These are phyloP conservation scores for Acronicta aceris DNA, from an alignment of 2,888 invertebrate genomes.

Conservation along the genomic window DNA sequence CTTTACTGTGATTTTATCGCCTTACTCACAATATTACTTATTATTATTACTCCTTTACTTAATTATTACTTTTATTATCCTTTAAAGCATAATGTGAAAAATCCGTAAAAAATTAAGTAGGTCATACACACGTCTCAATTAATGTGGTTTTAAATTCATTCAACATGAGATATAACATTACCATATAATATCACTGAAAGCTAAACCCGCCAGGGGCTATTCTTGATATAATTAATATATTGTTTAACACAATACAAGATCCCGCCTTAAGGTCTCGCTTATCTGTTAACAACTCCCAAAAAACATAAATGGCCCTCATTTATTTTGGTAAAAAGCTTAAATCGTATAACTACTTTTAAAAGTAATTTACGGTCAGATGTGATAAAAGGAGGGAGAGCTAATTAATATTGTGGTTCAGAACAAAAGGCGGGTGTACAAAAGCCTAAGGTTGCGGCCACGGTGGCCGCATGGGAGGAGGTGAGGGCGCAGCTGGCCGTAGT, in stretches of 20 bases:
- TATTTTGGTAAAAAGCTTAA: slow-evolving; percentile 44
- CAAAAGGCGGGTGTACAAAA: slow-evolving; percentile 61
- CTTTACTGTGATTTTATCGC: too few relatives aligned
- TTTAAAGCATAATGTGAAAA: too few relatives aligned
- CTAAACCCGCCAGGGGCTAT: not conserved
- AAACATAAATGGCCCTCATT: slow-evolving; percentile 44
- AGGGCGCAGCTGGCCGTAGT: slow-evolving; percentile 90
- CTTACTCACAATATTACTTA: too few relatives aligned
- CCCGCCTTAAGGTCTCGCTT: slow-evolving; percentile 30
- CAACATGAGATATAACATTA: too few relatives aligned
- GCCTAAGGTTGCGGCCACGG: slow-evolving; percentile 50
- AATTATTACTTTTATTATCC: too few relatives aligned
- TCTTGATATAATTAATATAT: not conserved
- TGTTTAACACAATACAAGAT: slow-evolving; percentile 5
- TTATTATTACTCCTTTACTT: too few relatives aligned
- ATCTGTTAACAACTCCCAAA: slow-evolving; percentile 41
- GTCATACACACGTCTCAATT: too few relatives aligned
- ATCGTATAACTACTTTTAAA: slow-evolving; percentile 50
- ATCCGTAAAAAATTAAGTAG: too few relatives aligned
- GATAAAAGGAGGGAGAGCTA: slow-evolving; percentile 57
- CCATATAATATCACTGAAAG: not conserved
- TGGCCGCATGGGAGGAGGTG: slow-evolving; percentile 90
- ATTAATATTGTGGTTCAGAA: slow-evolving; percentile 58
- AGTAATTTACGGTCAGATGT: slow-evolving; percentile 58
- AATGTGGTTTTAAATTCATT: too few relatives aligned